Evolutionary conservation across 2,113 vertebrate species (phyloP), one percentile per base, ranked within the genome.

Genomic region (Microtus ochrogaster): DNA sequence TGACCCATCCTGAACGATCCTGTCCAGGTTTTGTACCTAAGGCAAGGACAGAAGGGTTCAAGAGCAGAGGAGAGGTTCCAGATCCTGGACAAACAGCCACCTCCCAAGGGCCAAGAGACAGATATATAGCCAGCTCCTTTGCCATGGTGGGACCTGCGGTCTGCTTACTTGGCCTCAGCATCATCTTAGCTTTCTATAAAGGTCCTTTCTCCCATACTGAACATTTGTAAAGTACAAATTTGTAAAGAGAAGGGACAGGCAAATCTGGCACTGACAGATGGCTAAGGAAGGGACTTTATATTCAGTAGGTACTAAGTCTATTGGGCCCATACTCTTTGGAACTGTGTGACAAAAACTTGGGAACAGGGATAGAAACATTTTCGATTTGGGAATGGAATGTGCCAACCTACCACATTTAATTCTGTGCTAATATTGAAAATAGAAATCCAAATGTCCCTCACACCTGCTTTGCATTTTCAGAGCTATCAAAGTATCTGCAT

Each of bases 81-180:
- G 30, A 4, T 8, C 13, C 39, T 36, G 55, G 47, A 11, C 7
- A 19, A 39, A 52, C 66, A 10, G 22, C 21, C 17, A 3, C 21
- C 33, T 76, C 21, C 3, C 74, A 39, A 70, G 26, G 9, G 28
- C 65, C n/a, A 78, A 41, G 13, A 11, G 8, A 11, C 6, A 33
- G 47, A 65, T 9, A 17, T 11, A 11, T 0, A 2, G 30, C 13
- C 2, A 7, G 47, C 28, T 5, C 9, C 16, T 65, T 1, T 19
- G 21, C 33, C 4, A 52, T 0, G 52, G 36, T 22, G 21, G 14
- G 41, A 39, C 16, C 55, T 24, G 3, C 24, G 1, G 17, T 63
- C 24, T 76, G 33, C 16, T 47, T 84, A 9, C 7, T 28, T 63
- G n/a, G 58, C 58, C 81, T 84, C 81, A 19, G 58, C 9, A 17